Conservation (phyloP, 2,888 invertebrate genomes). For the Bimastos eiseni region DNA sequence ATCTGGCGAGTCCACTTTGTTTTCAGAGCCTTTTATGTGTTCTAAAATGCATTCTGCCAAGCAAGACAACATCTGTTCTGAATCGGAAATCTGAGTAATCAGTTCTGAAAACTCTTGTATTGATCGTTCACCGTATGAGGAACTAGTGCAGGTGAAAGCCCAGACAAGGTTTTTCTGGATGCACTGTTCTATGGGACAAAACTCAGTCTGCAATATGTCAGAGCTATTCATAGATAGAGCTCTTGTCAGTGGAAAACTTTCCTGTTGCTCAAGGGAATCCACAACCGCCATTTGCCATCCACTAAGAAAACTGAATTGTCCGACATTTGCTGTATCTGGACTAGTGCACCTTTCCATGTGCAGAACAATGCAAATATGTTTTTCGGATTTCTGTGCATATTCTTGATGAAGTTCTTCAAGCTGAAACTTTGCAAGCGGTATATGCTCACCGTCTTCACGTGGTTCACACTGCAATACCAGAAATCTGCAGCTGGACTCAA, state of each 20-base stretch:
- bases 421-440: slow-evolving; percentile 23
- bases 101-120: background rate
- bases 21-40: background rate
- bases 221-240: background rate
- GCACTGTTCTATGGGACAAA: slow-evolving; percentile 18
- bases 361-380: slow-evolving; percentile 15
- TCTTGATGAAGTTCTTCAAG: slow-evolving; percentile 20
- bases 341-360: background rate
- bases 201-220: background rate
- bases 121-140: slow-evolving; percentile 19
- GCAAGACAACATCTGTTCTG: background rate
- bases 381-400: slow-evolving; percentile 2
- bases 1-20: background rate
- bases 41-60: slow-evolving; percentile 10
- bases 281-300: slow-evolving; percentile 7
- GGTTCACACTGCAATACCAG: slow-evolving; percentile 16
- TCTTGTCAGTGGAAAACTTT: background rate
- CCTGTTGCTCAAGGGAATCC: background rate
- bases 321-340: background rate
- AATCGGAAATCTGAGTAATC: background rate
- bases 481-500: background rate
- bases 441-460: slow-evolving; percentile 15
- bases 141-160: slow-evolving; percentile 23
- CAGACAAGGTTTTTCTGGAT: slow-evolving; percentile 22
- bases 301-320: slow-evolving; percentile 17